Base-by-base conservation (phyloP, 2,113 vertebrate species). In the Psilopogon haemacephalus region DNA sequence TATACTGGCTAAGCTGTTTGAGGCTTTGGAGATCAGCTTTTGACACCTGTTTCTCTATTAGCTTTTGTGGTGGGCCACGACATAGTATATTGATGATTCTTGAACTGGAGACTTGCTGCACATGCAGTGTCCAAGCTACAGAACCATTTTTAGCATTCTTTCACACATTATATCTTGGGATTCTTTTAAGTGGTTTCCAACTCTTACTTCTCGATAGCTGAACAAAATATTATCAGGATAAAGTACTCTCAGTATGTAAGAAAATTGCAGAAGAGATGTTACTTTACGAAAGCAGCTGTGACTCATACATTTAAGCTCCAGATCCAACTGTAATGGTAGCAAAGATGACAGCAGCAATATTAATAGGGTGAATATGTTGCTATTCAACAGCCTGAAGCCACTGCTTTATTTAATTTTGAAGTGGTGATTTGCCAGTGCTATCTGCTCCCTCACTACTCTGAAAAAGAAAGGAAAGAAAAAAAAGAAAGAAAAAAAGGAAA, bases 1-100 rank as follows among this genome's bases (percentile, higher is more conserved):
- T 93, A 94, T 91, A 89, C 82, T 1, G 5, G 84, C 86, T 90
- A 93, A 93, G 75, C 68, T 89, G 60, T 83, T 88, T 95, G 88
- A 95, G 70, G 73, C 74, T 90, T 90, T 94, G 85, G 85, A 80
- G 90, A 95, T 89, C 85, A 84, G n/a, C 1, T 46, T 84, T 90
- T 84, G 88, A 84, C 92, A 90, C 23, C 44, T 78, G 40, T 72
- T 94, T 84, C 86, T 81, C 80, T 50, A 26, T 63, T 63, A 84
- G 77, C 58, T 89, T 90, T 40, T 71, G 46, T 0, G 0, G 70
- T 63, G 74, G 92, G 94, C 90, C 92, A 84, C 95, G 89, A 35
- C 42, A 69, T 40, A 72, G 42, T 58, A 26, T 54, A 24, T 5
- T 62, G 68, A 88, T 93, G 90, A 96, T 92, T 96, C 86, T 93